Conservation (phyloP, 2,113 vertebrate genomes). For the Philantomba maxwellii region DNA sequence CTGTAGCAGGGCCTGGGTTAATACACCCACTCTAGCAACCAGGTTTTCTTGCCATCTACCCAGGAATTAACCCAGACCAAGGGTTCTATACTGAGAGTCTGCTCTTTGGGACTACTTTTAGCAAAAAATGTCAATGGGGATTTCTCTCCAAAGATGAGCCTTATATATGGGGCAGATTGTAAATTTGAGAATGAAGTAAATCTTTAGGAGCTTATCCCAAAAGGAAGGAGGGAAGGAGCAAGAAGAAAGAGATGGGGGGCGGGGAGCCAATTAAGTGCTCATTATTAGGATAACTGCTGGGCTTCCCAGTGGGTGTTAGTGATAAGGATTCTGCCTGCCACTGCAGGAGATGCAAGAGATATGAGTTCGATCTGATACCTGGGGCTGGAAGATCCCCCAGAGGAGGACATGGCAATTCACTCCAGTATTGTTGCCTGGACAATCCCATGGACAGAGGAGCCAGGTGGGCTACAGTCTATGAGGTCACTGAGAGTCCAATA, state of each 20-base stretch:
- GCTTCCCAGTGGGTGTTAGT: not conserved
- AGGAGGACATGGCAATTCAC: not conserved
- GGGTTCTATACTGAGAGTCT: not conserved
- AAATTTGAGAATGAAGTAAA: not conserved
- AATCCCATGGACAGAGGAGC: not conserved
- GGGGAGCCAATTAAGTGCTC: not conserved
- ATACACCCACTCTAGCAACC: not conserved
- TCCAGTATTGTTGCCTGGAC: not conserved
- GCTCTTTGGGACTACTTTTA: not conserved
- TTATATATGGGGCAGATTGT: not conserved
- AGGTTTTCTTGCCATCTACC: not conserved
- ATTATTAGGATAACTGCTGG: not conserved
- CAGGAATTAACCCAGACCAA: not conserved
- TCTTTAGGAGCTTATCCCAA: not conserved
- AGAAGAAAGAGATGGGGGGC: not conserved
- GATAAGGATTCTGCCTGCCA: not conserved
- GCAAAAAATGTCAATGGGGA: not conserved
- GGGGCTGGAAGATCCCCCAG: not conserved
- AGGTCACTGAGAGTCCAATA: not conserved
- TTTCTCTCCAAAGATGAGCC: not conserved
- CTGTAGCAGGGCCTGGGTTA: not conserved
- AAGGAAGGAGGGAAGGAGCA: not conserved
- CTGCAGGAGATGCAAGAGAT: not conserved
- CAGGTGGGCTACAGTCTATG: not conserved
- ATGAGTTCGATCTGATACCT: not conserved